Conservation (phyloP, 2,888 invertebrate genomes). For the Dorcus parallelipipedus region DNA sequence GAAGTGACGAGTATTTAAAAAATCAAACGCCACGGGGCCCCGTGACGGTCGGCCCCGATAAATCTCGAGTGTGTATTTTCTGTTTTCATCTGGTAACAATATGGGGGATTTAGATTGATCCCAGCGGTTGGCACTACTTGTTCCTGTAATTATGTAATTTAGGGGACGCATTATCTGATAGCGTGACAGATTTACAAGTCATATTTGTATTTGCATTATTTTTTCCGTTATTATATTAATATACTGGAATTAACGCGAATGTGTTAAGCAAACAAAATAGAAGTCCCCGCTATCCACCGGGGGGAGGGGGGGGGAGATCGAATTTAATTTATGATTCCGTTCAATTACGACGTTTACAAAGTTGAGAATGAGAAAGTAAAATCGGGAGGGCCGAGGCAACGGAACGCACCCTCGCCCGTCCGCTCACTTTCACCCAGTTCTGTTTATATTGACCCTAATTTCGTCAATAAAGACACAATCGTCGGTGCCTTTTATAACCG, state of each 20-base stretch:
- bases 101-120: slow-evolving; percentile 1
- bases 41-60: neutral
- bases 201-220: slow-evolving; percentile 5
- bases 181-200: slow-evolving; percentile 2
- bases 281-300: no score
- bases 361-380: neutral
- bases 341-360: neutral
- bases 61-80: neutral
- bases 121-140: slow-evolving; percentile 10
- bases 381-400: neutral
- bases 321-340: no score
- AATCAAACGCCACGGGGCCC: no score
- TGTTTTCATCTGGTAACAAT: neutral
- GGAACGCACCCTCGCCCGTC: neutral
- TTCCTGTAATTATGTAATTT: slow-evolving; percentile 11
- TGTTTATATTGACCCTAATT: slow-evolving; percentile 28
- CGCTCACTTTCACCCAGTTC: slow-evolving; percentile 20
- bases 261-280: no score
- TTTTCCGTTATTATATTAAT: neutral
- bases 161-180: slow-evolving; percentile 9
- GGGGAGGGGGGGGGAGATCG: no score
- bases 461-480: slow-evolving; percentile 23
- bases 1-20: slow-evolving; percentile 3
- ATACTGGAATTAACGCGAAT: no score
- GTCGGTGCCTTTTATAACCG: slow-evolving; percentile 21